Evolutionary conservation across 1,140 invertebrate species (phyloP).

Genomic region (Cephus cinctus): DNA sequence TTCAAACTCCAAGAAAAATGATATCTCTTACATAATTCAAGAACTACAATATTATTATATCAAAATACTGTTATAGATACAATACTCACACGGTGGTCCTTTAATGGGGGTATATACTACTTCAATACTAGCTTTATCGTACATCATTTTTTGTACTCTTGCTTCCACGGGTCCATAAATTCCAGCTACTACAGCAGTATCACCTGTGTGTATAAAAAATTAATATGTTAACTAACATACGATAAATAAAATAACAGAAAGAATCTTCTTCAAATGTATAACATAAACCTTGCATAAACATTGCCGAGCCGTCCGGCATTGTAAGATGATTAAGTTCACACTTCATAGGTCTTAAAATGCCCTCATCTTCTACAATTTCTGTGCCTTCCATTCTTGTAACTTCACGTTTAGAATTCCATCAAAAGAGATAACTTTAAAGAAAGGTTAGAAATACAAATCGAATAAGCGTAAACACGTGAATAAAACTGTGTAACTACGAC

Average conservation of each 20-base stretch:
- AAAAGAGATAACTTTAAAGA: no score
- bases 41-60: constrained; percentile 10
- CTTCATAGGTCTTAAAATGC: constrained; percentile 51
- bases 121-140: constrained; percentile 78
- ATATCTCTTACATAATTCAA: not conserved
- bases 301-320: constrained; percentile 72
- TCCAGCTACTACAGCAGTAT: constrained; percentile 73
- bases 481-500: no score
- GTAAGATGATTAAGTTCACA: constrained; percentile 70
- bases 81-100: constrained; percentile 67
- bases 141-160: constrained; percentile 72
- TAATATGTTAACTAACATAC: not conserved
- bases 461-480: no score
- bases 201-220: constrained; percentile 56
- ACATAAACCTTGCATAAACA: constrained; percentile 66
- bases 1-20: no score
- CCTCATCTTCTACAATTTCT: constrained; percentile 24
- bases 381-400: not conserved
- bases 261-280: constrained; percentile 10
- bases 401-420: not conserved
- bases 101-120: constrained; percentile 74
- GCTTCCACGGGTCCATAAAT: constrained; percentile 85
- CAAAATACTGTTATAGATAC: constrained; percentile 3
- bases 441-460: no score
- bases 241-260: constrained; percentile 8